Conservation (phyloP, 2,113 vertebrate species). For the Felis chaus region DNA sequence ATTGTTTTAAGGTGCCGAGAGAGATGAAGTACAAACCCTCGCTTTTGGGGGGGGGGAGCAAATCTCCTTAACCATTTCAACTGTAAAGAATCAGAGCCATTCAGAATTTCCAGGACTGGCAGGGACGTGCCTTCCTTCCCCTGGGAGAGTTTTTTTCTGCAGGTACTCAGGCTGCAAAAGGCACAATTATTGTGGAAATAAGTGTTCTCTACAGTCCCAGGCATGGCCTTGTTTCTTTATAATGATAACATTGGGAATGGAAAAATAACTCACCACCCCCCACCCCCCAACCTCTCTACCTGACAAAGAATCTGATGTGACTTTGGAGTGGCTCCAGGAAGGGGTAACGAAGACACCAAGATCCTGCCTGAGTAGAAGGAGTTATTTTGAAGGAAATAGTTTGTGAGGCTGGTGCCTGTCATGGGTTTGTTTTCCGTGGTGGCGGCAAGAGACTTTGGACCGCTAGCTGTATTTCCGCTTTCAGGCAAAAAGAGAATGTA, state of each 20-base stretch:
- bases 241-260: not conserved
- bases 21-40: not conserved
- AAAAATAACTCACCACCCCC: not conserved
- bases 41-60: not conserved
- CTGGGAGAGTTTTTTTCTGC: not conserved
- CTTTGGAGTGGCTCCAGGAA: not conserved
- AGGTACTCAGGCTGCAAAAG: not conserved
- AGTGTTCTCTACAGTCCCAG: not conserved
- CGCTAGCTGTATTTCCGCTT: not conserved
- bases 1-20: slow-evolving; percentile 72
- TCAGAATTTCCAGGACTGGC: slow-evolving; percentile 15
- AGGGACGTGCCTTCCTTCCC: not conserved
- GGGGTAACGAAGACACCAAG: not conserved
- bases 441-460: not conserved
- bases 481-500: not conserved
- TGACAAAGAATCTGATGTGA: not conserved
- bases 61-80: slow-evolving; percentile 31
- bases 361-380: not conserved
- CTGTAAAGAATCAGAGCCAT: slow-evolving; percentile 31
- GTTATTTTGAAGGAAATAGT: not conserved
- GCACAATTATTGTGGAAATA: not conserved
- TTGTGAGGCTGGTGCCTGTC: not conserved
- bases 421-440: not conserved
- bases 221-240: not conserved
- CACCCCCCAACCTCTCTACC: not conserved